Evolutionary conservation across 2,113 vertebrate species (phyloP), one percentile per base, ranked within the genome.

Genomic region (Ochotona princeps): DNA sequence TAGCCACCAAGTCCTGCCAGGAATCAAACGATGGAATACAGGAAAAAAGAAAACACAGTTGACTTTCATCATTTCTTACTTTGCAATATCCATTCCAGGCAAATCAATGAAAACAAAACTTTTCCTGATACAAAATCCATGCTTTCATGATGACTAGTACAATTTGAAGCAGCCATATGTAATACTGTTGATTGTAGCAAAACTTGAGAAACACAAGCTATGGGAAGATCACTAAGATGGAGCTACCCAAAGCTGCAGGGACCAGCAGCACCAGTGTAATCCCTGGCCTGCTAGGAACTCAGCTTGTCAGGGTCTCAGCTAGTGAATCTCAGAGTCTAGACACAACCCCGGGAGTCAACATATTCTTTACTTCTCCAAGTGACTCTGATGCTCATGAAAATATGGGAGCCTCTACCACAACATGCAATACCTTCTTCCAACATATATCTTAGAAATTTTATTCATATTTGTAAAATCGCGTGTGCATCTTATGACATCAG

Each of bases 101-200:
- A 80, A 54, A 44, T 38, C 32, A 79, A 61, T 73, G 23, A 44
- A 67, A 60, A 51, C 26, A 25, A 63, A 30, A 28, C 4, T 32
- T 66, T 72, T 72, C 60, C 65, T 69, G 38, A 90, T 66, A 78
- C 51, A 69, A 84, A 93, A 90, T 60, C 8, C 13, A 51, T 6
- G 84, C 28, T 82, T 69, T 44, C 66, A 85, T 66, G 44, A 28
- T 32, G 80, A 89, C 87, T 87, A 83, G 61, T 88, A 82, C 90
- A 57, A 79, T 83, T 73, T 83, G 74, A 92, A 88, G 61, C 9
- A 74, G 74, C 65, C 35, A 85, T 47, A 35, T 51, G 3, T 1
- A 94, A 70, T 30, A 70, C 0, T 2, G 8, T 72, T 95, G 69
- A 28, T n/a, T 85, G 26, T 13, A 92, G 35, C n/a, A 61, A 72